Evolutionary conservation across 2,888 invertebrate genomes (phyloP), one percentile per base, ranked within the genome.

Genomic region (Druceiella hillmani): DNA sequence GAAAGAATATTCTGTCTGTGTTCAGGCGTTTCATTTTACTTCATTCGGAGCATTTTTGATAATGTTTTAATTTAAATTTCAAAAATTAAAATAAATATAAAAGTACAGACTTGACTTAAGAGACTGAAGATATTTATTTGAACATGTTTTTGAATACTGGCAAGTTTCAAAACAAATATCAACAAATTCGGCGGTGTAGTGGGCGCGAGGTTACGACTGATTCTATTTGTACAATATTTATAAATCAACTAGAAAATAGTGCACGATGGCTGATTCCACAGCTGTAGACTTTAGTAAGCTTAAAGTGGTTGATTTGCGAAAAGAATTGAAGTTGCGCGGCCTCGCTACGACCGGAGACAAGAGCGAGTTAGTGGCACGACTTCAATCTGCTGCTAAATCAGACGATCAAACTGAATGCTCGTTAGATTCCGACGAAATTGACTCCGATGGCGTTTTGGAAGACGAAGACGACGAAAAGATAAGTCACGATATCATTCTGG

Each of bases 281-380:
- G 45, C 52, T 11, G n/a, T 20, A 9, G 68, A 69, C 49, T 49
- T 66, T n/a, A 58, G 47, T 41, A 69, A 70, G 59, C 58, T 72
- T 53, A 64, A 91, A 81, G 90, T 92, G 20, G 82, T 87, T 9
- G 91, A 92, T 60, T 67, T 92, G 50, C 87, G 85, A 53, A 80
- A 81, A 52, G 88, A 89, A 59, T 62, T 92, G 36, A 91, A 90
- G 62, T 65, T 79, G 44, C 78, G 88, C 54, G 87, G 87, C 13
- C 66, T 91, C 14, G 65, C 80, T 9, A 73, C 78, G 5, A 65
- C 78, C 32, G 92, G 92, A 3, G 88, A 89, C 58, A 92, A 91
- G 73, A 81, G 73, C 27, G 90, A 91, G 54, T 68, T 92, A 35
- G 70, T 85, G 26, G 81, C 87, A 47, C 75, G 91, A 50, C 72